Evolutionary conservation across 2,113 vertebrate species (phyloP).

Genomic region (Amia ocellicauda): DNA sequence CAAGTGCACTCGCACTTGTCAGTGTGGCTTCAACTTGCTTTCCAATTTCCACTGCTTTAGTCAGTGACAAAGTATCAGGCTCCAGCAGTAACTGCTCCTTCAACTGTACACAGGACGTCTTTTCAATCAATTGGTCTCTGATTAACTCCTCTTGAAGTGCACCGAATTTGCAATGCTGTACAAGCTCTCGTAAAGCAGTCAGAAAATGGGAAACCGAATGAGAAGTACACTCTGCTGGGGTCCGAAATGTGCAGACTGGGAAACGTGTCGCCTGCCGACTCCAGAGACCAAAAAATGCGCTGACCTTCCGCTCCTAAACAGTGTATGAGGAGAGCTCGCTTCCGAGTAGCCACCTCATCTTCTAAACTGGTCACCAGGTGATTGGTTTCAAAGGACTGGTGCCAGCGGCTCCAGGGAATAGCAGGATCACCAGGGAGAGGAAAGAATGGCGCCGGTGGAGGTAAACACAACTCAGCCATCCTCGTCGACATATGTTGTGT

Average conservation of each 20-base stretch:
- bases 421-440: neutral
- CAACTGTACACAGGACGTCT: conserved; percentile 9
- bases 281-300: conserved; percentile 2
- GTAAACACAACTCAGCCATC: neutral
- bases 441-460: neutral
- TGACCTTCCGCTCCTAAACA: conserved; percentile 11
- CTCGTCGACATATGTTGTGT: neutral
- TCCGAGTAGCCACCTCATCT: neutral
- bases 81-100: conserved; percentile 1
- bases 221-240: conserved; percentile 3
- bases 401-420: neutral
- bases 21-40: conserved; percentile 7
- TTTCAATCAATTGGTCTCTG: conserved; percentile 10
- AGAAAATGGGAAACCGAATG: conserved; percentile 8
- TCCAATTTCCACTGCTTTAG: conserved; percentile 1
- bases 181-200: neutral
- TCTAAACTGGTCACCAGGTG: neutral
- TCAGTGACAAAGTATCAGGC: conserved; percentile 1
- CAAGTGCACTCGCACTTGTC: neutral
- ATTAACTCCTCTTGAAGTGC: too few relatives aligned
- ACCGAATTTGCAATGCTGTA: conserved; percentile 11
- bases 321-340: conserved; percentile 1
- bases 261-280: conserved; percentile 4
- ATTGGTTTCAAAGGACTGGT: neutral
- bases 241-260: conserved; percentile 12